Percentiles rank a stretch among this genome's conserved stretches.
Evolutionary conservation across 2,113 vertebrate genomes (phyloP).

Genomic region (Sakesphorus luctuosus): DNA sequence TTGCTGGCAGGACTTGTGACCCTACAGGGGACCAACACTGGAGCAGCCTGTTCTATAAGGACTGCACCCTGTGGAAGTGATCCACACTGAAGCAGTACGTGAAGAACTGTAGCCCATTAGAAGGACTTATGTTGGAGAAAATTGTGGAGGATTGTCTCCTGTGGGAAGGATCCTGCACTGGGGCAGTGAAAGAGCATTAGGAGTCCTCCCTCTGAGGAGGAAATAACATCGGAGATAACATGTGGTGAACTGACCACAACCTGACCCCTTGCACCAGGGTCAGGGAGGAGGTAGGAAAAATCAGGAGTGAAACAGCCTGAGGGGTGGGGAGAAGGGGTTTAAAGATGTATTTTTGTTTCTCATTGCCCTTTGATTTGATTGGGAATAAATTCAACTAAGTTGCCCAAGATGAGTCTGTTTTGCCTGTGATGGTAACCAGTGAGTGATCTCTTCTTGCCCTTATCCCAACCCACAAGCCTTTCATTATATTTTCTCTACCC

Average conservation of each 20-base stretch:
- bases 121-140: background rate
- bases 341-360: background rate
- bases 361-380: background rate
- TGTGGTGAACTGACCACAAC: background rate
- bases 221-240: background rate
- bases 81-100: accelerated
- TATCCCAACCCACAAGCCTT: background rate
- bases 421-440: background rate
- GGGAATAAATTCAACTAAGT: background rate
- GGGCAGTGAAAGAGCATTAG: background rate
- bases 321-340: background rate
- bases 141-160: background rate
- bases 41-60: background rate
- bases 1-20: background rate
- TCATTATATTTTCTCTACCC: background rate
- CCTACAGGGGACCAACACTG: background rate
- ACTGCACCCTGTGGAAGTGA: accelerated
- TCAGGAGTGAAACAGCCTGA: background rate
- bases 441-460: background rate
- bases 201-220: background rate
- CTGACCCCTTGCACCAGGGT: accelerated
- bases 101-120: background rate
- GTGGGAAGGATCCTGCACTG: background rate
- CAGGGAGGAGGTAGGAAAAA: background rate
- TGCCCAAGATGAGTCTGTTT: background rate